Base-by-base conservation (phyloP, 2,113 vertebrate species). In the Ochotona princeps region DNA sequence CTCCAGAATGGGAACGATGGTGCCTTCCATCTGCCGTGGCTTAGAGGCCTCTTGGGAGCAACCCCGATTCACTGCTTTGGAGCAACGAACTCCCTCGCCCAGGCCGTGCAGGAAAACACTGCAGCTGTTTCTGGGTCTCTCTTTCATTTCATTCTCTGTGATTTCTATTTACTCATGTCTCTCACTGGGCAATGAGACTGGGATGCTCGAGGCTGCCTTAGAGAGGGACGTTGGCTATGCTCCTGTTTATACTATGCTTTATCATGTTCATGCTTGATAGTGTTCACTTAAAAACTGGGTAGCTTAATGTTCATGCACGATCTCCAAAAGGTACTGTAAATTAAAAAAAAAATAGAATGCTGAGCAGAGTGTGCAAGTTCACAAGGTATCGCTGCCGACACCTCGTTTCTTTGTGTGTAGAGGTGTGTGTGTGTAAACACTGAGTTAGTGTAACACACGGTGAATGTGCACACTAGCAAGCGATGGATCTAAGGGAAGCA, bases 381-480 rank as follows among this genome's bases (percentile, higher is more conserved):
- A 25, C 1, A 23, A 72, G 25, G 38, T 38, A 17, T 21, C 61
- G 54, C 5, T n/a, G 5, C 79, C 32, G 74, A 74, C 7, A 4
- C 0, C 38, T 35, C 20, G 7, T 30, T 60, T 47, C 15, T 66
- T 8, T 12, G 1, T 5, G 9, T 7, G 5, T 9, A 30, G 3
- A 2, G 23, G 23, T 78, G 32, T 49, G 15, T 57, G 25, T 75
- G 2, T 65, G 2, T 44, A 47, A 87, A 21, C 15, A 13, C 20
- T 12, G 7, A 25, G 49, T 13, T 3, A 0, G 1, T n/a, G 51
- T 20, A 38, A 32, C 74, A 12, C 8, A 14, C 70, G 21, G 25
- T 26, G 15, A 84, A 57, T 20, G 65, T 5, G 21, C 14, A 75
- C 21, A 20, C 32, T 38, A 5, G 67, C 7, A 15, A 14, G 21